phyloP scores from a whole-genome alignment of 2,888 invertebrate species.

The Phalangium opilio region DNA sequence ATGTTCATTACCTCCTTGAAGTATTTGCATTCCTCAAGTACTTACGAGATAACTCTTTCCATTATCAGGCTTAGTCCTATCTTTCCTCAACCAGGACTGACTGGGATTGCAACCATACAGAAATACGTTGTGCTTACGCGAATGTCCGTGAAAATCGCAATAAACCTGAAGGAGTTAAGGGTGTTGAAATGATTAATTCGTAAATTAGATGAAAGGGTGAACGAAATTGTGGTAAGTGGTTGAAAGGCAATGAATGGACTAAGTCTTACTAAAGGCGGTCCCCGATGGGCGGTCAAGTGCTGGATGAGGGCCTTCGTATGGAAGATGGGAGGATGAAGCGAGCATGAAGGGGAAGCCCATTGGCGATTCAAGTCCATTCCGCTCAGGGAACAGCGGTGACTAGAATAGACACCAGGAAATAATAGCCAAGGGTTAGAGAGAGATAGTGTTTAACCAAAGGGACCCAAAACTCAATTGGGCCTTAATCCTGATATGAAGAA shows the following conservation, averaged over 20 bases:
- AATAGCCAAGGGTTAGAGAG: too few species aligned
- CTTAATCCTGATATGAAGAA: too few species aligned
- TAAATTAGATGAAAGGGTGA: too few species aligned
- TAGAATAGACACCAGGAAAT: too few species aligned
- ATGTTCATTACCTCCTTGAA: too few species aligned
- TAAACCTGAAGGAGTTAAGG: too few species aligned
- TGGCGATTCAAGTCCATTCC: constrained; percentile 72
- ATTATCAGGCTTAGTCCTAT: constrained; percentile 15
- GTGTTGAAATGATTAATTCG: too few species aligned
- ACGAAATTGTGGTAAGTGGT: too few species aligned
- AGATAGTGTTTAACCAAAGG: background rate
- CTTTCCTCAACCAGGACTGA: constrained; percentile 21
- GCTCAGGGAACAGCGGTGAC: constrained; percentile 65
- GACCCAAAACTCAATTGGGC: background rate
- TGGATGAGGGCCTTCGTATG: constrained; percentile 49
- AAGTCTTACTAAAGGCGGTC: constrained; percentile 29
- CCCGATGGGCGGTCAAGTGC: constrained; percentile 29
- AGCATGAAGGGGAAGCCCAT: constrained; percentile 60
- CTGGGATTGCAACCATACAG: constrained; percentile 56
- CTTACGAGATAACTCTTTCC: too few species aligned
- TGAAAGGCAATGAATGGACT: background rate
- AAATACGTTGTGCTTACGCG: constrained; percentile 67
- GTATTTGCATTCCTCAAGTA: too few species aligned
- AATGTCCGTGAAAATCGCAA: constrained; percentile 68
- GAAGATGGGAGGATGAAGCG: constrained; percentile 64